A percentile compares a stretch with the other conserved stretches of the same genome.
phyloP scores from a whole-genome alignment of 1,140 invertebrate genomes.

The Dinoponera quadriceps region DNA sequence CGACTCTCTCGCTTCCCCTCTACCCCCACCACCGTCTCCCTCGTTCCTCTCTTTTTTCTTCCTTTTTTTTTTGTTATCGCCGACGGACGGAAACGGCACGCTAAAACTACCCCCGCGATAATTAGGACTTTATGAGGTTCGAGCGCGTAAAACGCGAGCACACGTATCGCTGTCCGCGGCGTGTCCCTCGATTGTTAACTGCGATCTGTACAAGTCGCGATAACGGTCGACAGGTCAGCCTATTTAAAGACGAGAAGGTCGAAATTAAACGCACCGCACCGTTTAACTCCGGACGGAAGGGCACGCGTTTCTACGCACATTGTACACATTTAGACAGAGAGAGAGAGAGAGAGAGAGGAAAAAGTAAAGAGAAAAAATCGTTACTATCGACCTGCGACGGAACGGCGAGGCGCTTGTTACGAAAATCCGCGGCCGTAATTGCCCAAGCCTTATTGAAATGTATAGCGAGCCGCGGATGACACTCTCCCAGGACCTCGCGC shows the following conservation, averaged over 20 bases:
- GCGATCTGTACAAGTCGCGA: constrained; percentile 20
- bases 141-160: constrained; percentile 28
- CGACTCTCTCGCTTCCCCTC: too few species aligned
- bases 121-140: constrained; percentile 38
- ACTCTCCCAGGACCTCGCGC: constrained; percentile 74
- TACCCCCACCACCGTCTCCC: too few species aligned
- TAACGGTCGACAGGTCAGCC: constrained; percentile 16
- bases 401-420: constrained; percentile 47
- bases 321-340: too few species aligned
- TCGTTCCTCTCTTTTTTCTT: constrained; percentile 1
- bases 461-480: constrained; percentile 73
- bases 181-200: constrained; percentile 14
- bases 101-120: constrained; percentile 23
- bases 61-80: constrained; percentile 47
- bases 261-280: constrained; percentile 15
- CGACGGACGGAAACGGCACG: constrained; percentile 37
- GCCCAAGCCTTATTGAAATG: constrained; percentile 76
- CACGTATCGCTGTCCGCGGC: background rate
- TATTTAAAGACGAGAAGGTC: constrained; percentile 27
- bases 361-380: too few species aligned
- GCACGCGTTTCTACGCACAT: too few species aligned
- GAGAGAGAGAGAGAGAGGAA: too few species aligned
- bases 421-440: constrained; percentile 71
- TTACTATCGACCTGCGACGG: background rate
- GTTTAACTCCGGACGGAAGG: background rate